phyloP scores from a whole-genome alignment of 2,797 vertebrate genomes.

The Muscicapa comitata region DNA sequence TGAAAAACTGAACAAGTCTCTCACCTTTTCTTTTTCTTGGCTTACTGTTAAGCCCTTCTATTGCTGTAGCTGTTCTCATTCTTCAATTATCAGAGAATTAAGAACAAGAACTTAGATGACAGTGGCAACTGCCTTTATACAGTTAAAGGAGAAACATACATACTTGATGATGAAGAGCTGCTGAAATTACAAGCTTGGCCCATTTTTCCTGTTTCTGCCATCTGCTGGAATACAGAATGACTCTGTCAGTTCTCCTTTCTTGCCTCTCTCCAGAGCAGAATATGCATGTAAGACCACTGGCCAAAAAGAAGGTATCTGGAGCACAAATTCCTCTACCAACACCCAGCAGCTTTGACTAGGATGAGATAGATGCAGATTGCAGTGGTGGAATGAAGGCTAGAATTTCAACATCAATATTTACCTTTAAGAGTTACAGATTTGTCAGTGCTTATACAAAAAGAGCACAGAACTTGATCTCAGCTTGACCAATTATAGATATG shows the following conservation, averaged over 20 bases:
- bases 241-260: not conserved
- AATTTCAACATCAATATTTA: not conserved
- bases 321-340: not conserved
- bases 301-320: not conserved
- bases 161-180: not conserved
- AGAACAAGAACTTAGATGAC: not conserved
- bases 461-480: not conserved
- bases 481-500: not conserved
- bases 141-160: not conserved
- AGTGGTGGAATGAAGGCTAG: not conserved
- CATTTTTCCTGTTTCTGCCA: rapidly evolving
- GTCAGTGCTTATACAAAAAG: not conserved
- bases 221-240: not conserved
- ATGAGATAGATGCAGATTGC: not conserved
- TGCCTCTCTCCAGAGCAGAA: not conserved
- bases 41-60: not conserved
- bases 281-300: not conserved
- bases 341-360: not conserved
- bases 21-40: not conserved
- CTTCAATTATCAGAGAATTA: not conserved
- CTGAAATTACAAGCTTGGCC: not conserved
- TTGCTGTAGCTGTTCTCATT: not conserved
- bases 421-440: not conserved
- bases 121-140: not conserved
- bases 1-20: not conserved